Evolutionary conservation across 2,113 vertebrate genomes (phyloP).

Genomic region (Chionis minor): DNA sequence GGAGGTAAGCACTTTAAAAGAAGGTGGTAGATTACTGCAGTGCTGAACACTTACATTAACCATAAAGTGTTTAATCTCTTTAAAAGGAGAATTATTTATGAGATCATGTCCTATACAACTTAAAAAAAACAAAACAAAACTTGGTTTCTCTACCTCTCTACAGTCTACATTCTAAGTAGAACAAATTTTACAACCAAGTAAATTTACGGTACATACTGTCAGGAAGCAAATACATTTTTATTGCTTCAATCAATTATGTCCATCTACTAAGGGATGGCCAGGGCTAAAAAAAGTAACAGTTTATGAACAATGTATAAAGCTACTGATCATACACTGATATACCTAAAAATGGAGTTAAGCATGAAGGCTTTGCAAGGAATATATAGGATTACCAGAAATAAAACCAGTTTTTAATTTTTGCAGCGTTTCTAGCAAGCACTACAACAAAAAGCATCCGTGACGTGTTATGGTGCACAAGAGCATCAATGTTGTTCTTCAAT

Average conservation of each 20-base stretch:
- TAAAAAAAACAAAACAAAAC: neutral
- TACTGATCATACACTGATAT: neutral
- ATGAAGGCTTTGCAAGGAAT: neutral
- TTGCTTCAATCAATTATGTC: neutral
- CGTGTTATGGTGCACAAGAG: neutral
- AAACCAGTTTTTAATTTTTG: neutral
- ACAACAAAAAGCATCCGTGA: neutral
- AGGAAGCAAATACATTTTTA: neutral
- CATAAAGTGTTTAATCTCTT: neutral
- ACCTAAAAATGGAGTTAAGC: neutral
- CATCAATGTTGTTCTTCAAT: neutral
- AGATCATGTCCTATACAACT: neutral
- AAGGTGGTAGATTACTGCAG: rapidly evolving
- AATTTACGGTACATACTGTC: neutral
- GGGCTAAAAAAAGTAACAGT: neutral
- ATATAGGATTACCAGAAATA: neutral
- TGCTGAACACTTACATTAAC: neutral
- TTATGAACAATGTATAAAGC: neutral
- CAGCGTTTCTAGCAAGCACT: neutral
- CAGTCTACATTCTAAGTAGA: neutral
- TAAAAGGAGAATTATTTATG: neutral
- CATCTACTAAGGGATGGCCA: neutral
- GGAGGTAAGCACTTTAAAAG: neutral
- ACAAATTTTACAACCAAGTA: neutral
- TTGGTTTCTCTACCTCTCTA: neutral